Conservation (phyloP, 2,888 invertebrate species). For the Azorinus chamasolen region DNA sequence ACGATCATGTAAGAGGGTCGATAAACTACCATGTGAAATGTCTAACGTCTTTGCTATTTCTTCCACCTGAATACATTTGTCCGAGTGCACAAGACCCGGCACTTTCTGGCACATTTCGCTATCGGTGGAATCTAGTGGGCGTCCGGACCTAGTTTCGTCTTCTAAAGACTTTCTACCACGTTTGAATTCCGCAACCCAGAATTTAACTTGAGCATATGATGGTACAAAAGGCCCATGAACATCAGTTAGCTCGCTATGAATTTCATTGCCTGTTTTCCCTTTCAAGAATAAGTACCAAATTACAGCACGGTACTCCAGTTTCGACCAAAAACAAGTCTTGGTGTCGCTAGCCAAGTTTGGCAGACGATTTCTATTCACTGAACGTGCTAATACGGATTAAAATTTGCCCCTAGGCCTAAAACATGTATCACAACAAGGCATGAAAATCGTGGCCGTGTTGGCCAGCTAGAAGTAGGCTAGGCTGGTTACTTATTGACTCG, state of each 20-base stretch:
- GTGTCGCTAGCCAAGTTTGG: neutral
- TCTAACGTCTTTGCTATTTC: neutral
- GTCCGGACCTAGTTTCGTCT: no score
- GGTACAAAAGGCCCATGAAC: neutral
- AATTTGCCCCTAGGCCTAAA: neutral
- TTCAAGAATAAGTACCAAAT: neutral
- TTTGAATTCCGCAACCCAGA: neutral
- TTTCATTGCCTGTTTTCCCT: neutral
- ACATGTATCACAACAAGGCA: no score
- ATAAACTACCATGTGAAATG: slow-evolving; percentile 2
- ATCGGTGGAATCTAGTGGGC: no score
- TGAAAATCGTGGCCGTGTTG: no score
- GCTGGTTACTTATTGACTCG: no score
- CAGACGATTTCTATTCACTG: neutral
- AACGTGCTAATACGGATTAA: neutral
- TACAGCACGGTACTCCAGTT: no score
- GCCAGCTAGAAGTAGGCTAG: no score
- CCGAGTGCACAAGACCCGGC: neutral
- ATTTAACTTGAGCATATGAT: slow-evolving; percentile 1
- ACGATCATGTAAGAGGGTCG: neutral
- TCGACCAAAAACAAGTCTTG: neutral
- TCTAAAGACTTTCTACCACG: no score
- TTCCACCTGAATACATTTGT: neutral
- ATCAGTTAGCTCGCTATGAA: neutral
- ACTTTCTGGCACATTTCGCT: no score